Base-by-base conservation (phyloP, 1,140 invertebrate genomes). In the Pogonomyrmex barbatus region DNA sequence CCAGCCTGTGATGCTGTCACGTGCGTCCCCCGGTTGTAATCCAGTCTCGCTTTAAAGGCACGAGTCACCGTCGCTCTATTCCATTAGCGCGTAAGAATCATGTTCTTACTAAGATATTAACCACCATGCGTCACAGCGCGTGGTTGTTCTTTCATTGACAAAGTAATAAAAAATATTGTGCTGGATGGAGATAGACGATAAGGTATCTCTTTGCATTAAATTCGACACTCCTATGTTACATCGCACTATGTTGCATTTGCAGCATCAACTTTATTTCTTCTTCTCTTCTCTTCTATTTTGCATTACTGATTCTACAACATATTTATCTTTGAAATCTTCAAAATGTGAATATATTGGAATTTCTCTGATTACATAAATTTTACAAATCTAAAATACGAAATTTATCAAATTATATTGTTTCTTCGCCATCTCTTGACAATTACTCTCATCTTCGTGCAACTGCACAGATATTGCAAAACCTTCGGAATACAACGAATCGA, bases 1-100 rank as follows among this genome's bases (percentile, higher is more conserved):
- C 87, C 87, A 62, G 78, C 24, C 58, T 70, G 42, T 62, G 82
- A 67, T 85, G 77, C 58, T 54, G 89, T 91, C 91, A 91, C 91
- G 90, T 54, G 85, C 83, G 86, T 60, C 76, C 75, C 24, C 75
- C 33, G 33, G 36, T 33, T 24, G 50, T 47, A 54, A 45, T 76
- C 88, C 63, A 67, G 65, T 30, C 39, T n/a, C 17, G 4, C 67
- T 83, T 39, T 54, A n/a, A 24, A 83, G 30, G 50, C 14, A 39
- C 63, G 63, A 65, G 42, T 81, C 79, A 45, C 30, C 33, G 68
- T 45, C 30, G 65, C 17, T 58, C 39, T 12, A 82, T 82, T 83
- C 79, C 39, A 83, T 83, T 50, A 75, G 54, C 54, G 10, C 62
- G 42, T 75, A 83, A 75, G 79, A 60, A 60, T 54, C 12, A n/a